These are phyloP conservation scores for Venustoraphidia nigricollis DNA, from an alignment of 2,888 invertebrate genomes.

Conservation along the genomic window DNA sequence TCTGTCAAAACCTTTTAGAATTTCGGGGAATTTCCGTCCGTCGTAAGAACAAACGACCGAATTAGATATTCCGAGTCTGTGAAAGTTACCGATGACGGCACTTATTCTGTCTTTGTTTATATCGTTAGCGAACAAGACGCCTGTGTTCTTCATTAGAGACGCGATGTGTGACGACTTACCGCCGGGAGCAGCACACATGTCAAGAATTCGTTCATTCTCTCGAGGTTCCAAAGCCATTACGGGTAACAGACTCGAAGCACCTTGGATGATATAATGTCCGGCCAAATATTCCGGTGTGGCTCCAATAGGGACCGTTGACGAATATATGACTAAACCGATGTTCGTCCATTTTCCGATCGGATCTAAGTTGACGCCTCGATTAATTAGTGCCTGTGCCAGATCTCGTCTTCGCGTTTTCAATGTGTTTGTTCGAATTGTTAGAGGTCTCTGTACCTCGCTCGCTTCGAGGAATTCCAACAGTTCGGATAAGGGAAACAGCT, in stretches of 20 bases:
- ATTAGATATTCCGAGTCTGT: slow-evolving; percentile 90
- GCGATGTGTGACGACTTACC: slow-evolving; percentile 98
- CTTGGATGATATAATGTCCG: slow-evolving; percentile 93
- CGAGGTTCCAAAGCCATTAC: slow-evolving; percentile 97
- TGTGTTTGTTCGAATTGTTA: slow-evolving; percentile 92
- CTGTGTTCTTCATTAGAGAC: slow-evolving; percentile 96
- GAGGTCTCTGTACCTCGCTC: slow-evolving; percentile 85
- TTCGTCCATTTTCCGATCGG: slow-evolving; percentile 98
- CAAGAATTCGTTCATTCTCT: slow-evolving; percentile 85
- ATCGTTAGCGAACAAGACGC: slow-evolving; percentile 92
- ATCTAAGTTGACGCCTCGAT: slow-evolving; percentile 94
- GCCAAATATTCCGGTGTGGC: slow-evolving; percentile 98
- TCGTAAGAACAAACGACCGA: slow-evolving; percentile 80
- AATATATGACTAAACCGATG: slow-evolving; percentile 91
- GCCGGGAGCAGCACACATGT: slow-evolving; percentile 97
- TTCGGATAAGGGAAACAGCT: slow-evolving; percentile 74
- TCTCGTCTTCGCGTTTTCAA: slow-evolving; percentile 85
- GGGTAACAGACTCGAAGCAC: slow-evolving; percentile 91
- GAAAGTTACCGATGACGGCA: slow-evolving; percentile 91
- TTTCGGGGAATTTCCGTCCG: slow-evolving; percentile 69
- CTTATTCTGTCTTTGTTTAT: slow-evolving; percentile 76
- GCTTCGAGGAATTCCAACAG: slow-evolving; percentile 91
- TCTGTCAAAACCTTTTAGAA: slow-evolving; percentile 86
- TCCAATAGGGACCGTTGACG: slow-evolving; percentile 89
- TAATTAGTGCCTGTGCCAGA: slow-evolving; percentile 86